Percentiles rank a stretch among this genome's conserved stretches.
Conservation (phyloP, 1,140 invertebrate species). For the Lerema accius region DNA sequence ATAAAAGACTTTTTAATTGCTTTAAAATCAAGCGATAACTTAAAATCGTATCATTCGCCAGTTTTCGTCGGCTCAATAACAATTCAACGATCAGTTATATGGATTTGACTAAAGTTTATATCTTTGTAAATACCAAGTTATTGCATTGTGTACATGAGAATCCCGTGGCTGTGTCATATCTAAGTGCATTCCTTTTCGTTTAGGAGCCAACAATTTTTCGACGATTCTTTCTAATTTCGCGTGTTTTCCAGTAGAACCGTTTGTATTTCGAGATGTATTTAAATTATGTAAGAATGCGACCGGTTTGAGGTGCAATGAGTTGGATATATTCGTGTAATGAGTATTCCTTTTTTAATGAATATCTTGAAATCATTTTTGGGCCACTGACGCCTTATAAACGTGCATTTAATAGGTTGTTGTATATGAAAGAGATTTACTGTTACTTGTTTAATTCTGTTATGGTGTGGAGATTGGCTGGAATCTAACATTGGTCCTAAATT, state of each 20-base stretch:
- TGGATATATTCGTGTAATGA: conserved; percentile 22
- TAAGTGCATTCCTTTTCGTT: conserved; percentile 68
- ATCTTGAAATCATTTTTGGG: conserved; percentile 58
- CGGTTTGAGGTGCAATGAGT: conserved; percentile 43
- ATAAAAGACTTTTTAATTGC: too few relatives aligned
- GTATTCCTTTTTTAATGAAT: conserved; percentile 43
- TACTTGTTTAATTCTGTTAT: conserved; percentile 68
- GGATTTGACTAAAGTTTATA: conserved; percentile 32
- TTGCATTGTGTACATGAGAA: conserved; percentile 8
- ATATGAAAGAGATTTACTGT: conserved; percentile 78
- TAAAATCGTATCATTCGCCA: too few relatives aligned
- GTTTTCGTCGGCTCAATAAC: too few relatives aligned
- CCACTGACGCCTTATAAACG: conserved; percentile 63
- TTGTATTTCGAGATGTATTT: conserved; percentile 35
- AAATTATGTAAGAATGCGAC: conserved; percentile 38
- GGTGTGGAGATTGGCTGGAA: conserved; percentile 56
- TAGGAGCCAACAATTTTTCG: conserved; percentile 63
- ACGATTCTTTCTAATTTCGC: conserved; percentile 60
- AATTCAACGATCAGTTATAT: conserved; percentile 18
- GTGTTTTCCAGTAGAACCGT: conserved; percentile 48
- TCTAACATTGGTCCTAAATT: conserved; percentile 50
- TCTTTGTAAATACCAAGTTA: conserved; percentile 24
- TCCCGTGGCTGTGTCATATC: conserved; percentile 72
- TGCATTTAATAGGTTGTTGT: conserved; percentile 81
- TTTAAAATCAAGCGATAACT: too few relatives aligned